These are phyloP conservation scores for Gobiocypris rarus DNA, from an alignment of 2,113 vertebrate species.

Conservation along the genomic window DNA sequence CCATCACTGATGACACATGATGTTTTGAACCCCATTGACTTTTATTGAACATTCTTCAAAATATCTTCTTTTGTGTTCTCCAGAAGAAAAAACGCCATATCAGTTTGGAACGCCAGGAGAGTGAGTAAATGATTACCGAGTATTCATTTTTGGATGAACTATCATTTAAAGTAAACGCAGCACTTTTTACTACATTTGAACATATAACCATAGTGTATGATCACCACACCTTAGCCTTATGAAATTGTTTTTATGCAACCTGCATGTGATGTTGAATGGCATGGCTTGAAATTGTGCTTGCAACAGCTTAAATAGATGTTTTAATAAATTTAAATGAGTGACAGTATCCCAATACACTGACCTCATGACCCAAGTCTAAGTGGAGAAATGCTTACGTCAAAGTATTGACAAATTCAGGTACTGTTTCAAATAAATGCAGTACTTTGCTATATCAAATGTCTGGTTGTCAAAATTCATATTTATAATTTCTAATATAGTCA, in stretches of 20 bases:
- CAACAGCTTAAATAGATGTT: neutral
- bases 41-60: neutral
- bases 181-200: neutral
- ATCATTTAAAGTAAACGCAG: neutral
- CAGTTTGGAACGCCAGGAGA: neutral
- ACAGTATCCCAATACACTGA: constrained; percentile 45
- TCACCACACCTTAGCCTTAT: neutral
- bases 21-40: neutral
- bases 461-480: constrained; percentile 5
- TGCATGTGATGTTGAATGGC: neutral
- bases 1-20: neutral
- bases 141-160: neutral
- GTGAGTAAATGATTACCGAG: neutral
- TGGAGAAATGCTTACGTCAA: constrained; percentile 10
- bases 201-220: neutral
- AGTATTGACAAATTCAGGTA: constrained; percentile 1
- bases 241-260: neutral
- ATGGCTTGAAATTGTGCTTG: neutral
- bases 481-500: neutral
- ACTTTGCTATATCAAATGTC: neutral
- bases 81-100: neutral
- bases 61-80: neutral
- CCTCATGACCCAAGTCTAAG: constrained; percentile 42
- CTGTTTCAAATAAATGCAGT: constrained; percentile 2
- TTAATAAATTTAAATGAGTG: constrained; percentile 27